phyloP scores from a whole-genome alignment of 2,113 vertebrate genomes.

The Conger conger region DNA sequence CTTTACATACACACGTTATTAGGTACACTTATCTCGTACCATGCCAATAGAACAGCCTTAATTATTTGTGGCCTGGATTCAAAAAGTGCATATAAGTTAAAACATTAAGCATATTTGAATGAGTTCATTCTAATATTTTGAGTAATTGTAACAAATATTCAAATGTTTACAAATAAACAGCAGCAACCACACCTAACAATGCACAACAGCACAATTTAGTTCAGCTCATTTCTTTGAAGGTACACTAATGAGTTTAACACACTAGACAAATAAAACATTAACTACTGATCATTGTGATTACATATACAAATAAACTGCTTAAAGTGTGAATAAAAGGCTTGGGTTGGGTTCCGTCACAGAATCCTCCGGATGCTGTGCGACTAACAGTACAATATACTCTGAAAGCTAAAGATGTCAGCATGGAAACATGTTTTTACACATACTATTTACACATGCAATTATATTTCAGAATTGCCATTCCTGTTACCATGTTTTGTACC shows the following conservation, averaged over 20 bases:
- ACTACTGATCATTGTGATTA: neutral
- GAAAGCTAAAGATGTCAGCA: neutral
- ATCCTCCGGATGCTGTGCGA: neutral
- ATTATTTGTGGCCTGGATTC: too few species aligned
- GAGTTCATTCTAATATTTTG: neutral
- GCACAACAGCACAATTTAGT: neutral
- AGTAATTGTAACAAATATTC: neutral
- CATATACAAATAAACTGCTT: neutral
- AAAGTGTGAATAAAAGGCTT: neutral
- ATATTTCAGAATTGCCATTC: too few species aligned
- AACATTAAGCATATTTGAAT: too few species aligned
- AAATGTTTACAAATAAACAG: neutral
- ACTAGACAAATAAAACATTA: neutral
- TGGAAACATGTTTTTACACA: neutral
- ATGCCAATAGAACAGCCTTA: too few species aligned
- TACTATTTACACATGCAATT: too few species aligned
- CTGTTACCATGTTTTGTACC: too few species aligned
- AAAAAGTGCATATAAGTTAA: too few species aligned
- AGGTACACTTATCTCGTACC: too few species aligned
- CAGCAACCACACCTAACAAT: neutral
- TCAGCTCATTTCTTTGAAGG: neutral
- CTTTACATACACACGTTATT: too few species aligned
- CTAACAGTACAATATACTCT: neutral
- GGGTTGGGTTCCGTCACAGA: neutral
- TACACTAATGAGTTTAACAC: neutral